Evolutionary conservation across 2,888 invertebrate species (phyloP).

Genomic region (Tipula vernalis): DNA sequence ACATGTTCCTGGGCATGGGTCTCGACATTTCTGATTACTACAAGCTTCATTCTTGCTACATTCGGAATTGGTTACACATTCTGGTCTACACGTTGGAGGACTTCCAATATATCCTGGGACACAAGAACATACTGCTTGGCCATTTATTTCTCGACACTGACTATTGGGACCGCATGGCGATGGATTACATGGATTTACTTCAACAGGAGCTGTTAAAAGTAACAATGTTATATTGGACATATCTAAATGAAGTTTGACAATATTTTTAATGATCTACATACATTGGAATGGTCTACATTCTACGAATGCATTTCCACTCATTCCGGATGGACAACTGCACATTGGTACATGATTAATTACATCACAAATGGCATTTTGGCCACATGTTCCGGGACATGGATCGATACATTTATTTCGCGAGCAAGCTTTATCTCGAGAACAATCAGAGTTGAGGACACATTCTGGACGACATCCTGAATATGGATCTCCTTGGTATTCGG

Average conservation of each 20-base stretch:
- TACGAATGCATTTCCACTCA: conserved; percentile 56
- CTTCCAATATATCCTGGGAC: conserved; percentile 56
- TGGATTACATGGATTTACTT: conserved; percentile 52
- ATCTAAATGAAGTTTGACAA: conserved; percentile 22
- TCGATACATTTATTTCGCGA: conserved; percentile 56
- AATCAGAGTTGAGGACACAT: conserved; percentile 60
- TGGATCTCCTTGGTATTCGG: conserved; percentile 66
- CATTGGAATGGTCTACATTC: conserved; percentile 42
- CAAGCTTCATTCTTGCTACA: conserved; percentile 64
- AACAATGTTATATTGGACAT: background rate
- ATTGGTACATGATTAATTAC: conserved; percentile 64
- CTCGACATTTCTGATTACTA: conserved; percentile 63
- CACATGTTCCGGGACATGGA: conserved; percentile 66
- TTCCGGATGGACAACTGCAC: conserved; percentile 54
- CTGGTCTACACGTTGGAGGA: conserved; percentile 65
- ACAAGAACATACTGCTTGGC: conserved; percentile 66
- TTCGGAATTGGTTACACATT: conserved; percentile 66
- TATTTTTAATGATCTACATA: conserved; percentile 17
- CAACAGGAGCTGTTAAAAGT: conserved; percentile 24
- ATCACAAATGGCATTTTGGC: conserved; percentile 56
- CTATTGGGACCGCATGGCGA: conserved; percentile 65
- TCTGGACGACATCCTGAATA: conserved; percentile 65
- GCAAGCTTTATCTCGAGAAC: conserved; percentile 53
- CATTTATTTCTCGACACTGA: conserved; percentile 57
- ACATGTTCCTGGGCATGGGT: conserved; percentile 68